These are phyloP conservation scores for Ennomos erosarius DNA, from an alignment of 2,888 invertebrate species.

Conservation along the genomic window DNA sequence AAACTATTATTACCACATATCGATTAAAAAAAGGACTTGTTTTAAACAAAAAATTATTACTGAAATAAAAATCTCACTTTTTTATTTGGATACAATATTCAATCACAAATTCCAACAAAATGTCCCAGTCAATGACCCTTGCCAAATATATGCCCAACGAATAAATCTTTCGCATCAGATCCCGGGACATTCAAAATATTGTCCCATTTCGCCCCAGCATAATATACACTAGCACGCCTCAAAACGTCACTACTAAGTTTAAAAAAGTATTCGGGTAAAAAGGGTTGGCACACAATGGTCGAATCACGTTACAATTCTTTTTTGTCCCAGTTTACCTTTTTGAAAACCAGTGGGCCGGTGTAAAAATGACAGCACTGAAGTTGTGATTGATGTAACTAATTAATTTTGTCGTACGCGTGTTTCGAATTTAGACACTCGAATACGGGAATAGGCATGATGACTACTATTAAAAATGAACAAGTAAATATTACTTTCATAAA, in stretches of 20 bases:
- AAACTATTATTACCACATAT: no score
- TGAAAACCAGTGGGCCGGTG: conserved; percentile 71
- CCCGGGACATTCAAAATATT: conserved; percentile 72
- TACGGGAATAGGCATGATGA: no score
- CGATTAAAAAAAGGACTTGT: no score
- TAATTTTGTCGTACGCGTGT: conserved; percentile 77
- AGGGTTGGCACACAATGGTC: conserved; percentile 76
- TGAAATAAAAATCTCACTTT: neutral
- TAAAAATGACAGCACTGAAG: conserved; percentile 71
- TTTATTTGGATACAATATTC: neutral
- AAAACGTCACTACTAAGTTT: conserved; percentile 59
- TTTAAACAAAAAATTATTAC: no score
- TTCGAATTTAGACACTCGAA: conserved; percentile 70
- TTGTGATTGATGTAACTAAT: conserved; percentile 83
- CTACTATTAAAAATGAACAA: no score
- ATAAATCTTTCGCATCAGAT: conserved; percentile 52
- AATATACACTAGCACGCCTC: conserved; percentile 54
- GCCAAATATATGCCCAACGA: conserved; percentile 29
- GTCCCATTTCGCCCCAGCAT: conserved; percentile 64
- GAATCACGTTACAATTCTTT: conserved; percentile 77
- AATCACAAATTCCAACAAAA: neutral
- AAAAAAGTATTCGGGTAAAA: conserved; percentile 38
- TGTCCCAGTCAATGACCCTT: conserved; percentile 27
- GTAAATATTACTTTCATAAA: no score
- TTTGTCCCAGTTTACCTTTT: conserved; percentile 68